Conservation (phyloP, 2,113 vertebrate genomes). For the Menura novaehollandiae region DNA sequence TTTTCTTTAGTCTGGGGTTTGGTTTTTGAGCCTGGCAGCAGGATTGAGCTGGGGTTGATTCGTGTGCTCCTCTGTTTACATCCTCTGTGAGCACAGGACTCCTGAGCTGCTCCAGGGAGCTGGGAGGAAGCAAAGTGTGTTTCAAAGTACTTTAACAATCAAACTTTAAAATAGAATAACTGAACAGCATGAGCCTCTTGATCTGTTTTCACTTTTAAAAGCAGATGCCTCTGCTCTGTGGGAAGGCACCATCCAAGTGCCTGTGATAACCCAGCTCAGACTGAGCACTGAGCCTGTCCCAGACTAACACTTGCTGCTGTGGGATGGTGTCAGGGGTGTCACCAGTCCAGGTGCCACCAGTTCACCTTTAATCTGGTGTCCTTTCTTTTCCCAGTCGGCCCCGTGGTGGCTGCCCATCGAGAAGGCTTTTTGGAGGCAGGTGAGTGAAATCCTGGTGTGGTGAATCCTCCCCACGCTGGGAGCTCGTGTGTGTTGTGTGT, state of each 20-base stretch:
- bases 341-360: too few species aligned
- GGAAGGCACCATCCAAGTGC: not conserved
- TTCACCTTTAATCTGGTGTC: not conserved
- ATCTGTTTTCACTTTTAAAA: not conserved
- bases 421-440: constrained; percentile 93
- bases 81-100: not conserved
- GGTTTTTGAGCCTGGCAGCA: not conserved
- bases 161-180: not conserved
- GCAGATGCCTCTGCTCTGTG: not conserved
- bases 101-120: not conserved
- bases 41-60: not conserved
- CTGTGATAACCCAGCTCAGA: not conserved
- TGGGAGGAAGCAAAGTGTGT: not conserved
- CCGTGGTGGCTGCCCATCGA: constrained; percentile 95
- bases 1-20: not conserved
- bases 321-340: fast-evolving
- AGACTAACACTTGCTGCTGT: not conserved
- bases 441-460: not conserved
- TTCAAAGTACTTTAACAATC: not conserved
- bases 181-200: not conserved
- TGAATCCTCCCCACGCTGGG: not conserved
- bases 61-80: not conserved
- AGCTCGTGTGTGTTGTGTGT: fast-evolving
- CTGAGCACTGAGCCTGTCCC: not conserved
- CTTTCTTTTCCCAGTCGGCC: constrained; percentile 73